Conservation (phyloP, 2,888 invertebrate species). For the Calliopum simillimum region DNA sequence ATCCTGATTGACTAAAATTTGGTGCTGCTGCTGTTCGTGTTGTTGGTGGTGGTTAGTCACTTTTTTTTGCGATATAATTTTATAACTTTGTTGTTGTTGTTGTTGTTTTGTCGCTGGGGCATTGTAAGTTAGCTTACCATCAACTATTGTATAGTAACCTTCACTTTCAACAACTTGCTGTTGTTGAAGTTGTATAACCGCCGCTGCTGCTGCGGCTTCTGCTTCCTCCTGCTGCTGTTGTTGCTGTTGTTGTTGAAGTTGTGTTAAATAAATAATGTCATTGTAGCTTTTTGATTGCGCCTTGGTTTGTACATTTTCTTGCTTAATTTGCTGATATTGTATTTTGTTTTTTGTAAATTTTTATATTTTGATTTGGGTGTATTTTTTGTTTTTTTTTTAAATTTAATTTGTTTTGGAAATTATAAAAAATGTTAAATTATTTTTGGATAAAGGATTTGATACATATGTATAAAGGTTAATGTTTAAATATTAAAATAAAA, state of each 20-base stretch:
- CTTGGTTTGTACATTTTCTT: constrained; percentile 75
- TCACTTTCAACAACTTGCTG: constrained; percentile 42
- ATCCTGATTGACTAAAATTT: constrained; percentile 47
- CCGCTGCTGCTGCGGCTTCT: constrained; percentile 47
- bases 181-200: constrained; percentile 55
- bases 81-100: constrained; percentile 31
- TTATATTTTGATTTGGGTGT: constrained; percentile 41
- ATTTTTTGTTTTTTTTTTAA: too few species aligned
- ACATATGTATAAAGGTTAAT: too few species aligned
- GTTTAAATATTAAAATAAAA: too few species aligned
- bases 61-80: constrained; percentile 45
- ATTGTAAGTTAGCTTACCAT: constrained; percentile 48
- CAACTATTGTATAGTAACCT: constrained; percentile 50
- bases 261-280: constrained; percentile 70
- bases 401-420: constrained; percentile 28
- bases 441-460: too few species aligned
- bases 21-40: constrained; percentile 54
- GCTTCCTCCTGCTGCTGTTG: constrained; percentile 54
- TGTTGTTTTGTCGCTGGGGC: constrained; percentile 41
- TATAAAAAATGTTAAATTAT: too few species aligned
- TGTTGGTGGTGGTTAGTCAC: constrained; percentile 39
- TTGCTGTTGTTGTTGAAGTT: constrained; percentile 62
- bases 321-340: constrained; percentile 60
- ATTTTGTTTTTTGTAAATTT: constrained; percentile 44
- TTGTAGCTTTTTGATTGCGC: constrained; percentile 84